Base-by-base conservation (phyloP, 2,113 vertebrate species). In the Leptodactylus fuscus region DNA sequence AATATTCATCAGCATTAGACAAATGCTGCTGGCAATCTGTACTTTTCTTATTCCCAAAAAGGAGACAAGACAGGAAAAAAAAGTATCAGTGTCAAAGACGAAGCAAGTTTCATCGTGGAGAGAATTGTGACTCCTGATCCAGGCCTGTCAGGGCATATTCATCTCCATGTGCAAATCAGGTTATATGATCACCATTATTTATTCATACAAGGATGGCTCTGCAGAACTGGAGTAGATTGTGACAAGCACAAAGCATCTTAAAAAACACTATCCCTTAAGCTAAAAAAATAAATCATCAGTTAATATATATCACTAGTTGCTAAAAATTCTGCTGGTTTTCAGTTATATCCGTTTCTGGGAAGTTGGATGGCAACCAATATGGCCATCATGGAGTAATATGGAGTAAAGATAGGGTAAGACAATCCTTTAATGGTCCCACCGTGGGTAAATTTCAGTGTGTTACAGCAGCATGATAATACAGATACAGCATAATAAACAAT, bases 21-120 rank as follows among this genome's bases (percentile, higher is more conserved):
- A 78, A 29, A n/a, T 2, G 32, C 49, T 55, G 75, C 49, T 38
- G 75, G 75, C 75, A 34, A 55, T 29, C 29, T 53, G 13, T 12
- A 78, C 49, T 78, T 38, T 36, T 15, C 22, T 78, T 78, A 7
- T 32, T 55, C n/a, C 73, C 44, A 49, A 78, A 20, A 58, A 78
- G 13, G 58, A 27, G 27, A 34, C 27, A 53, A 11, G 16, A 29
- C 16, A 13, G 13, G n/a, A 32, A 58, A 18, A 78, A 78, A 74
- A 78, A 55, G 75, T 78, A 58, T 78, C 75, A 58, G 24, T 58
- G 75, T 78, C 75, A 78, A 78, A 78, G 29, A n/a, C 9, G 20
- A n/a, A 49, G 48, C 55, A 78, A 78, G 49, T 58, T 78, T 78
- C 51, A 34, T 3, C 15, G 32, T 55, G 29, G 32, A 18, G 74